phyloP scores from a whole-genome alignment of 2,797 vertebrate genomes.

The Acridotheres tristis region DNA sequence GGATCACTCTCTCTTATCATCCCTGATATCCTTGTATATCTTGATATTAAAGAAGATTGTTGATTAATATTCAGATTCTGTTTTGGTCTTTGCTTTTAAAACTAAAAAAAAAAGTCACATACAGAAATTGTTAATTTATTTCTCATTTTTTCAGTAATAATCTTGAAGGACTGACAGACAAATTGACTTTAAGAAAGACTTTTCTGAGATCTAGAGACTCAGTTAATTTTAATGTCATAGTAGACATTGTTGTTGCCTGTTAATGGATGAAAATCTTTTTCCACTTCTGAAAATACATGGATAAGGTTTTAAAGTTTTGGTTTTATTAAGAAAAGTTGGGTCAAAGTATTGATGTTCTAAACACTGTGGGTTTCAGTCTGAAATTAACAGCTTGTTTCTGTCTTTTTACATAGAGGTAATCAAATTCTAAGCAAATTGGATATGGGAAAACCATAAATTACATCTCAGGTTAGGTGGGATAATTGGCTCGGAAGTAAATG shows the following conservation, averaged over 20 bases:
- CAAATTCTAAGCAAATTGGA: constrained; percentile 77
- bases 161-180: too few species aligned
- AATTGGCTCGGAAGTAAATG: constrained; percentile 24
- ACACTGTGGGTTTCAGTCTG: constrained; percentile 54
- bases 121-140: too few species aligned
- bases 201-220: too few species aligned
- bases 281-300: constrained; percentile 63
- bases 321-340: constrained; percentile 75
- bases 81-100: too few species aligned
- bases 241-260: constrained; percentile 67
- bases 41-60: too few species aligned
- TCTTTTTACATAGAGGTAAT: constrained; percentile 62
- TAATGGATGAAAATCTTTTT: constrained; percentile 77
- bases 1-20: too few species aligned
- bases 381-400: constrained; percentile 78
- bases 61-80: too few species aligned
- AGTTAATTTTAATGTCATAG: too few species aligned
- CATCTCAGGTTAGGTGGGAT: not conserved
- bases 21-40: too few species aligned
- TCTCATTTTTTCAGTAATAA: too few species aligned
- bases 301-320: constrained; percentile 66
- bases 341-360: constrained; percentile 79
- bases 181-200: too few species aligned
- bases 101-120: too few species aligned
- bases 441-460: constrained; percentile 48